Conservation (phyloP, 1,140 invertebrate genomes). For the Choristoneura fumiferana region DNA sequence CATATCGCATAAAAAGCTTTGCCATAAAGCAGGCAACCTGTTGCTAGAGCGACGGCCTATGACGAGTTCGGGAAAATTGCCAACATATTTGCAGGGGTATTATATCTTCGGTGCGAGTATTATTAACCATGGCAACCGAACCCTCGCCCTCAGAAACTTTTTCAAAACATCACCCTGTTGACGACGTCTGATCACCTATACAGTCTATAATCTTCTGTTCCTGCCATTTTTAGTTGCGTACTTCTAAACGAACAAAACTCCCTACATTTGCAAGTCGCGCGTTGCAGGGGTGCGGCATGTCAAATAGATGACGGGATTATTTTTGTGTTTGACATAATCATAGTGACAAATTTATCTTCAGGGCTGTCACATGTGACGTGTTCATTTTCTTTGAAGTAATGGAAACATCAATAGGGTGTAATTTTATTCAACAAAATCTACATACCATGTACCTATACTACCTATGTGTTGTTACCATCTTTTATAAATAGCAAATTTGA, state of each 20-base stretch:
- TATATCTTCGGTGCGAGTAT: slow-evolving; percentile 47
- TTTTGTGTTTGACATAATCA: slow-evolving; percentile 78
- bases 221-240: slow-evolving; percentile 40
- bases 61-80: slow-evolving; percentile 28
- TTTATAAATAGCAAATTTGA: too few relatives aligned
- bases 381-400: slow-evolving; percentile 29
- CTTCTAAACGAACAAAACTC: slow-evolving; percentile 29
- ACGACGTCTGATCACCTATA: slow-evolving; percentile 70
- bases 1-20: slow-evolving; percentile 43
- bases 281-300: slow-evolving; percentile 64
- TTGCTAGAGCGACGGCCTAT: slow-evolving; percentile 54
- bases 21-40: slow-evolving; percentile 45
- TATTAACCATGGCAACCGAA: slow-evolving; percentile 72
- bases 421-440: not conserved
- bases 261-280: slow-evolving; percentile 71
- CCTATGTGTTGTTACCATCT: too few relatives aligned
- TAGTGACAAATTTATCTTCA: slow-evolving; percentile 75
- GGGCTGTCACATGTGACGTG: slow-evolving; percentile 57
- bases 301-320: slow-evolving; percentile 77
- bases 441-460: too few relatives aligned
- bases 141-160: slow-evolving; percentile 58
- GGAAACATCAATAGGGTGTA: not conserved
- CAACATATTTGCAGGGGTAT: slow-evolving; percentile 40
- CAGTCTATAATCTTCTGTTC: slow-evolving; percentile 63
- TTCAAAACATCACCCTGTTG: slow-evolving; percentile 62